These are phyloP conservation scores for Pampus argenteus DNA, from an alignment of 2,797 vertebrate species.

Conservation along the genomic window DNA sequence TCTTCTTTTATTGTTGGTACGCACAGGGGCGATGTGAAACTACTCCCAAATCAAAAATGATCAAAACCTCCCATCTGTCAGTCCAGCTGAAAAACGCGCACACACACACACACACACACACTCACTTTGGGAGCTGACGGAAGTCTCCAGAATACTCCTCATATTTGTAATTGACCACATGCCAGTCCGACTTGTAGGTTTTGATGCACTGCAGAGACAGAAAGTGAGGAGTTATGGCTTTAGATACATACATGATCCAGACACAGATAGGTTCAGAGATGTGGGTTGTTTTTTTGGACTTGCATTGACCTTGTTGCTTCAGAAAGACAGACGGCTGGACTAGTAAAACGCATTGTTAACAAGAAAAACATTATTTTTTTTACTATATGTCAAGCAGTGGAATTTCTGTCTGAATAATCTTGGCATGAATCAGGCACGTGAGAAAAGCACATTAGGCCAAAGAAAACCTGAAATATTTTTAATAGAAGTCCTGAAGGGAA, in stretches of 20 bases:
- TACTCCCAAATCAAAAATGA: background rate
- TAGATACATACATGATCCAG: conserved; percentile 2
- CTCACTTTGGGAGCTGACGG: conserved; percentile 95
- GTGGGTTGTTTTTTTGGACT: no score
- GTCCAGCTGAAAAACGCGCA: conserved; percentile 4
- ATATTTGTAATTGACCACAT: conserved; percentile 95
- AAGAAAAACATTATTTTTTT: conserved; percentile 2
- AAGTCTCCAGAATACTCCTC: conserved; percentile 98
- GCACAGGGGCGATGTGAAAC: background rate
- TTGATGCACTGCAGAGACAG: conserved; percentile 91
- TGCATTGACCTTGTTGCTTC: background rate
- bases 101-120: conserved; percentile 39
- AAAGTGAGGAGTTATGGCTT: conserved; percentile 13
- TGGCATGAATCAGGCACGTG: background rate
- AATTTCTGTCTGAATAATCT: background rate
- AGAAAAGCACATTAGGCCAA: background rate
- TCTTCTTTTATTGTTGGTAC: background rate
- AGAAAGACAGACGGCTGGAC: background rate
- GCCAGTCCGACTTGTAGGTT: conserved; percentile 99
- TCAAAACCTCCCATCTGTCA: conserved; percentile 4
- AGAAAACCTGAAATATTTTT: background rate
- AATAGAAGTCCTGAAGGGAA: no score
- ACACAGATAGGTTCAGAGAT: conserved; percentile 1
- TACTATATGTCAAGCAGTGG: background rate
- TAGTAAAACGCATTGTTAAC: background rate